These are phyloP conservation scores for Galerucella pusilla DNA, from an alignment of 2,888 invertebrate species.

Conservation along the genomic window DNA sequence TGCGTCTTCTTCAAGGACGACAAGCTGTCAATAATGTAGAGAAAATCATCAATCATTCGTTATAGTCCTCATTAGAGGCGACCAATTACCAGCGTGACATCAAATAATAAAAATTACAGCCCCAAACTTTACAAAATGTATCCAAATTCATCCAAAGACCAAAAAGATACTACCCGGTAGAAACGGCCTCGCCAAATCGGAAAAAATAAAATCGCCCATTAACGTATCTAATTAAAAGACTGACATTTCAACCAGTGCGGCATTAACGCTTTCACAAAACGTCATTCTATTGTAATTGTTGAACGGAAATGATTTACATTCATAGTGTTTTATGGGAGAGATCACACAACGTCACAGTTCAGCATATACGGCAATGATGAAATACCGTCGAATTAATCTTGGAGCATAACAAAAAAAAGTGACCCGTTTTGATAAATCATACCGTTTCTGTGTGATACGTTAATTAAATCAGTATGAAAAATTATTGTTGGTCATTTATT, in stretches of 20 bases:
- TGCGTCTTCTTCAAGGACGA: too few species aligned
- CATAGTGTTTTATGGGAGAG: constrained; percentile 40
- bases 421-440: constrained; percentile 34
- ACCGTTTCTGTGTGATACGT: constrained; percentile 9
- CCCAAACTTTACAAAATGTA: too few species aligned
- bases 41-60: too few species aligned
- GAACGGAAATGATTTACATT: constrained; percentile 44
- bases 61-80: too few species aligned
- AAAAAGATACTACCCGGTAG: too few species aligned
- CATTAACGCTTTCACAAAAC: constrained; percentile 35
- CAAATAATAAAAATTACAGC: too few species aligned
- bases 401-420: constrained; percentile 27
- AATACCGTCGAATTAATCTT: constrained; percentile 41
- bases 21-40: too few species aligned
- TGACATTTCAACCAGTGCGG: constrained; percentile 3
- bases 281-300: constrained; percentile 26
- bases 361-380: constrained; percentile 36
- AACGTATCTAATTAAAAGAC: constrained; percentile 2
- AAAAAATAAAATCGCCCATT: not conserved
- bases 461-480: constrained; percentile 24
- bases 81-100: too few species aligned
- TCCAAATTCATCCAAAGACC: too few species aligned
- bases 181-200: not conserved
- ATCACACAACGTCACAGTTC: constrained; percentile 38
- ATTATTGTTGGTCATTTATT: constrained; percentile 9